These are phyloP conservation scores for Physeter macrocephalus DNA, from an alignment of 2,113 vertebrate species.

Conservation along the genomic window DNA sequence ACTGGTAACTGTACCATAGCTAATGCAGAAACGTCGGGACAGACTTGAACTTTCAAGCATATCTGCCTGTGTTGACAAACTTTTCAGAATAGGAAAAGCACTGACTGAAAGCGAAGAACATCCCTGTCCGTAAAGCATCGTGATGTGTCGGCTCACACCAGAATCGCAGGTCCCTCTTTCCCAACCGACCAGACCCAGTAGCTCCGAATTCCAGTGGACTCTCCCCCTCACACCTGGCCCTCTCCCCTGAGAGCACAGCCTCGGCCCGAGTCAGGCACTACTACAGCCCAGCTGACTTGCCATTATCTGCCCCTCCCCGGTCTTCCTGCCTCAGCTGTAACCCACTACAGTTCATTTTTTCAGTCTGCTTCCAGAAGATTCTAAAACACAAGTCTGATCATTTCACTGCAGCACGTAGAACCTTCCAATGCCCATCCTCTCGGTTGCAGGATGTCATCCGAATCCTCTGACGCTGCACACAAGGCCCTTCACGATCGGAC, in stretches of 20 bases:
- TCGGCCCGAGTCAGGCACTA: fast-evolving
- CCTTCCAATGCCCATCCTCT: not conserved
- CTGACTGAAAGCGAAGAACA: not conserved
- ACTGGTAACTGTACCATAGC: too few relatives aligned
- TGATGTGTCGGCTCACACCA: not conserved
- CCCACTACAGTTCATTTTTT: not conserved
- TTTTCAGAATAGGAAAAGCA: not conserved
- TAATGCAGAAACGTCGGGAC: not conserved
- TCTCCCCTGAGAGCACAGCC: too few relatives aligned
- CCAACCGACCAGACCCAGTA: not conserved
- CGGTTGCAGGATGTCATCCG: not conserved
- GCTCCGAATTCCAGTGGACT: not conserved
- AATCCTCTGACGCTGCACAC: fast-evolving
- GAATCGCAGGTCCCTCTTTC: not conserved
- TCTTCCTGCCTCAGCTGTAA: not conserved
- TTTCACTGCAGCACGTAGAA: not conserved
- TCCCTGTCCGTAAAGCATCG: not conserved
- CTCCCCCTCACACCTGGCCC: not conserved
- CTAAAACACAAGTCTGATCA: not conserved
- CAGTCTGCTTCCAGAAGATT: not conserved
- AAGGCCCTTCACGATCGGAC: not conserved
- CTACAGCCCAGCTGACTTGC: not conserved
- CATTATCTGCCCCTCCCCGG: fast-evolving
- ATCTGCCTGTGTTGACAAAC: not conserved
- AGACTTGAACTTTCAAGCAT: not conserved